These are phyloP conservation scores for Blastobasis adustella DNA, from an alignment of 2,888 invertebrate genomes.

Conservation along the genomic window DNA sequence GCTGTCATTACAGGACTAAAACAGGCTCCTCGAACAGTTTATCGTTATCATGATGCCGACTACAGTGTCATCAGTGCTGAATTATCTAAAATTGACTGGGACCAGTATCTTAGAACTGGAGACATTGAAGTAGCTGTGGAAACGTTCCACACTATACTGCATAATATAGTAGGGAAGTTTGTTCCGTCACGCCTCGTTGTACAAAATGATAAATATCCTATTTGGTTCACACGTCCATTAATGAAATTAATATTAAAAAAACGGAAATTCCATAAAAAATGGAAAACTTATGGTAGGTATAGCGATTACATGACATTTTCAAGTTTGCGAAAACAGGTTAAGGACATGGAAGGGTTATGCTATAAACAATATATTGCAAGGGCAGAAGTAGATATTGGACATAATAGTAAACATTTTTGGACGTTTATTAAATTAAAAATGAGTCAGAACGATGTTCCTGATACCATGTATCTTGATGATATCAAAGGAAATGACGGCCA, in stretches of 20 bases:
- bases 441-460: not conserved
- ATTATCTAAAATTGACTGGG: conserved; percentile 2
- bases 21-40: not conserved
- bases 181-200: conserved; percentile 1
- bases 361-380: not conserved
- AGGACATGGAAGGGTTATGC: not conserved
- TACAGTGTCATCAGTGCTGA: not conserved
- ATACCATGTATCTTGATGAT: not conserved
- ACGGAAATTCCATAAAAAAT: conserved; percentile 3
- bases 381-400: not conserved
- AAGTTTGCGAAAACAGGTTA: not conserved
- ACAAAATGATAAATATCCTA: conserved; percentile 3
- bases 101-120: not conserved
- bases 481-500: not conserved
- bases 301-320: not conserved
- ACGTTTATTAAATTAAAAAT: not conserved
- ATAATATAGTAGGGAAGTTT: not conserved
- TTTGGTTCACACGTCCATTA: conserved; percentile 3
- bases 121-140: conserved; percentile 4
- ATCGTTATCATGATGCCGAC: not conserved
- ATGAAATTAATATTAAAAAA: conserved; percentile 8
- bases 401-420: not conserved
- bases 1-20: not conserved
- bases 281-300: not conserved
- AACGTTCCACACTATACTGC: conserved; percentile 5